Percentiles rank a stretch among this genome's conserved stretches.
These are phyloP conservation scores for Stenodera caucasica DNA, from an alignment of 2,888 invertebrate genomes.

Conservation along the genomic window DNA sequence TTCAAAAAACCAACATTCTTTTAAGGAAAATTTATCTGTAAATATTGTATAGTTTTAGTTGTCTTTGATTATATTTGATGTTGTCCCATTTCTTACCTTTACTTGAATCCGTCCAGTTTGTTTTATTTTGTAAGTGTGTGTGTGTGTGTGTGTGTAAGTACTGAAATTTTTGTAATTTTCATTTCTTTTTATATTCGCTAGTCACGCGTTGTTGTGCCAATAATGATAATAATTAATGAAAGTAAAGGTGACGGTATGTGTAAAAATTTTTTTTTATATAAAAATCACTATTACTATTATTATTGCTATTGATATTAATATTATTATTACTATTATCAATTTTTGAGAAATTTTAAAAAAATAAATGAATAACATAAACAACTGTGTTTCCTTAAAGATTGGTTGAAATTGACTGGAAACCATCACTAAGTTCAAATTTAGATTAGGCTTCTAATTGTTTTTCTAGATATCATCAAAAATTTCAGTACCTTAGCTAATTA, in stretches of 20 bases:
- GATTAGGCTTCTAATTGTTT: too few relatives aligned
- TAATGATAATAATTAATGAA: constrained; percentile 15
- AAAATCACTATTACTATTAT: background rate
- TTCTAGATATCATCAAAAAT: too few relatives aligned
- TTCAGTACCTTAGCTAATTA: too few relatives aligned
- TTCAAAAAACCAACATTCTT: background rate
- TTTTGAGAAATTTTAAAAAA: constrained; percentile 1
- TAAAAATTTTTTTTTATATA: constrained; percentile 4
- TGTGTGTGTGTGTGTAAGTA: too few relatives aligned
- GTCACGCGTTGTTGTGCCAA: constrained; percentile 31
- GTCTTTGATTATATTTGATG: constrained; percentile 6
- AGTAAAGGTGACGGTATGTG: constrained; percentile 23
- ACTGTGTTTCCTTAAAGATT: too few relatives aligned
- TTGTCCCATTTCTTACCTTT: constrained; percentile 18
- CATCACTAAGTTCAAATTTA: too few relatives aligned
- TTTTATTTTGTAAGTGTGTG: constrained; percentile 4
- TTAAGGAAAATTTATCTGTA: constrained; percentile 15
- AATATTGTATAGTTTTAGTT: constrained; percentile 28
- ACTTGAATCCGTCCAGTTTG: constrained; percentile 10
- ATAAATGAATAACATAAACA: background rate
- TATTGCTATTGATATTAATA: background rate
- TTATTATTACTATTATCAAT: background rate
- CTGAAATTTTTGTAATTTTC: constrained; percentile 8
- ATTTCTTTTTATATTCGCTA: constrained; percentile 20
- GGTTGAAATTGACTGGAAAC: too few relatives aligned